A percentile compares a stretch with the other conserved stretches of the same genome.
Conservation (phyloP, 2,888 invertebrate species). For the Nasonovia ribisnigri region DNA sequence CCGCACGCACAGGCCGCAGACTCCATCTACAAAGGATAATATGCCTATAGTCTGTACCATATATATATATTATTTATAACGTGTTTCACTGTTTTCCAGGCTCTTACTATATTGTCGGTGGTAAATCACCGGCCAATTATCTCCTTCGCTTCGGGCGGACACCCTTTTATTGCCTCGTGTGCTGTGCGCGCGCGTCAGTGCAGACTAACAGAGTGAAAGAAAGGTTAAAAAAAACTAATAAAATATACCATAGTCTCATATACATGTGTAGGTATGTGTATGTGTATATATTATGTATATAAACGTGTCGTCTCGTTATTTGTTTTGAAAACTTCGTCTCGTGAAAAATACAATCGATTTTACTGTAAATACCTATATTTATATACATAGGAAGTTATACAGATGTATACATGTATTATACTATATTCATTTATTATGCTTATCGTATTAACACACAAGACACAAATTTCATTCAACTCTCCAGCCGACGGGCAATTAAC, state of each 20-base stretch:
- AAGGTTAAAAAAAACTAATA: conserved; percentile 12
- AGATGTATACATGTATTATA: not conserved
- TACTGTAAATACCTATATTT: not conserved
- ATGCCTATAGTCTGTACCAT: not conserved
- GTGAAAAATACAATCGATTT: not conserved
- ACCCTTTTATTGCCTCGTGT: conserved; percentile 51
- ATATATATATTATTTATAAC: conserved; percentile 39
- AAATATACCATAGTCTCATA: conserved; percentile 5
- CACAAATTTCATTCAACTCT: not conserved
- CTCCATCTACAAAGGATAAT: not conserved
- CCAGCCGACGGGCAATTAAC: not conserved
- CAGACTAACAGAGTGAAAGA: not conserved
- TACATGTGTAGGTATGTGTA: not conserved
- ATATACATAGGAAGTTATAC: not conserved
- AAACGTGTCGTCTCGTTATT: conserved; percentile 18
- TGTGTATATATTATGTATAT: not conserved
- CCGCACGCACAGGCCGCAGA: not conserved
- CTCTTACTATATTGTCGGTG: conserved; percentile 48
- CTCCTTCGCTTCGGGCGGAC: conserved; percentile 44
- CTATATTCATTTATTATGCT: not conserved
- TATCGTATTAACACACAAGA: not conserved
- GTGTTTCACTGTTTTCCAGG: conserved; percentile 58
- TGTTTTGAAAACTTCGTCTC: not conserved
- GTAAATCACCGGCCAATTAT: conserved; percentile 64
- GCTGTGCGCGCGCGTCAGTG: not conserved